Base-by-base conservation (phyloP, 2,113 vertebrate genomes). In the Mungos mungo region DNA sequence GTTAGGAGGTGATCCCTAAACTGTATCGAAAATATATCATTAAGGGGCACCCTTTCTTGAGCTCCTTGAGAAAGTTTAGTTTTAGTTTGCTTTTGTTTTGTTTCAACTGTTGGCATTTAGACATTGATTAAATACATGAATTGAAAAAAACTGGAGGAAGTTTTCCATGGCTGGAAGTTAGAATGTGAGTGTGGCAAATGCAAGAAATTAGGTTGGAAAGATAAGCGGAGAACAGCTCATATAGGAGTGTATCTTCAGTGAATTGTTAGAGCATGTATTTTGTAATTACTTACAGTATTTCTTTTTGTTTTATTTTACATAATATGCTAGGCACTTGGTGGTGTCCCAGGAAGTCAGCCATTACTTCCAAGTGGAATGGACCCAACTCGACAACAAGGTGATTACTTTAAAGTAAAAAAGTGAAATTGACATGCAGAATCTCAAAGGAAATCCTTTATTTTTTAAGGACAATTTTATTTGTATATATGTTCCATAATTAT, bases 351-450 rank as follows among this genome's bases (percentile, higher is more conserved):
- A 94, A 99, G 99, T 98, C 99, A 99, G 98, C 98, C 99, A n/a
- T 99, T 99, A 98, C 99, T 99, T 97, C 99, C 99, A 88, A 99
- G 99, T 71, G 99, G 99, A 96, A 99, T 99, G 99, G 99, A 99
- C 98, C 99, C 99, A 97, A 99, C 99, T 92, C 99, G 99, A 98
- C 99, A 99, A 98, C 99, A 99, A 99, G 99, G 99, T 99, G 65
- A 98, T 80, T 69, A 54, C 18, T 79, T n/a, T 69, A 63, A 87
- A 95, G 63, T 81, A 68, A 60, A 57, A 95, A 95, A 63, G 10
- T 72, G 8, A 93, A 54, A 72, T 23, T 52, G 9, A 76, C 88
- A 14, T 33, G 8, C 25, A 60, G 1, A 83, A 31, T 50, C 1
- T 41, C 33, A 87, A 31, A 87, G 16, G 35, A 88, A 72, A 82